These are phyloP conservation scores for Brachypteracias leptosomus DNA, from an alignment of 2,113 vertebrate genomes.

Conservation along the genomic window DNA sequence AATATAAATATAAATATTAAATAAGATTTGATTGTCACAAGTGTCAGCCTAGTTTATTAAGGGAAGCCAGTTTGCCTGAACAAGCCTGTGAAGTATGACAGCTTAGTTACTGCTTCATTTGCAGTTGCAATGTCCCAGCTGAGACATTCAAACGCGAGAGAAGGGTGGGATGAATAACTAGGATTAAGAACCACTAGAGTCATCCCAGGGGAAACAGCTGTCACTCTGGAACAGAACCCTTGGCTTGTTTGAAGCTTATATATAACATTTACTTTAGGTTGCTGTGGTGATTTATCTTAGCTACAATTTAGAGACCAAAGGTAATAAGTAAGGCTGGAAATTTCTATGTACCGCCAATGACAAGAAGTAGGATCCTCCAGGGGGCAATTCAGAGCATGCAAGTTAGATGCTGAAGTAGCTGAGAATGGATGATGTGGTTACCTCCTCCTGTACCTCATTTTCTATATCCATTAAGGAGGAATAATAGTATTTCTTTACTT, in stretches of 20 bases:
- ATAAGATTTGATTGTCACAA: not conserved
- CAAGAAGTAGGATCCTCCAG: constrained; percentile 17
- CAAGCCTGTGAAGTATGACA: not conserved
- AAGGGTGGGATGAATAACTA: not conserved
- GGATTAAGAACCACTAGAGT: not conserved
- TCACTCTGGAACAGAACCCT: constrained; percentile 2
- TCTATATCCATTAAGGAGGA: not conserved
- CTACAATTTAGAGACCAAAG: constrained; percentile 19
- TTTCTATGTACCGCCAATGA: not conserved
- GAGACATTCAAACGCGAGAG: not conserved
- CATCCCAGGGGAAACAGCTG: not conserved
- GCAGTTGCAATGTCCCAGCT: not conserved
- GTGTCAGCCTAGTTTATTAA: not conserved
- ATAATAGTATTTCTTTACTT: not conserved
- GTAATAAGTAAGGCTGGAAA: constrained; percentile 11
- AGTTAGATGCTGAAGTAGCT: constrained; percentile 14
- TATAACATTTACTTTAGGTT: not conserved
- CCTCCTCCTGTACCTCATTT: constrained; percentile 21
- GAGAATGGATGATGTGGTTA: constrained; percentile 20
- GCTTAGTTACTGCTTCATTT: not conserved
- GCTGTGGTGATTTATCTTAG: constrained; percentile 20
- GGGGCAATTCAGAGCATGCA: constrained; percentile 13
- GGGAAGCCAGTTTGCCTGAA: not conserved
- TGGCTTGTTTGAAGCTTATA: not conserved
- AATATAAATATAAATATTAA: not conserved